Evolutionary conservation across 2,113 vertebrate species (phyloP).

Genomic region (Brachirus orientalis): DNA sequence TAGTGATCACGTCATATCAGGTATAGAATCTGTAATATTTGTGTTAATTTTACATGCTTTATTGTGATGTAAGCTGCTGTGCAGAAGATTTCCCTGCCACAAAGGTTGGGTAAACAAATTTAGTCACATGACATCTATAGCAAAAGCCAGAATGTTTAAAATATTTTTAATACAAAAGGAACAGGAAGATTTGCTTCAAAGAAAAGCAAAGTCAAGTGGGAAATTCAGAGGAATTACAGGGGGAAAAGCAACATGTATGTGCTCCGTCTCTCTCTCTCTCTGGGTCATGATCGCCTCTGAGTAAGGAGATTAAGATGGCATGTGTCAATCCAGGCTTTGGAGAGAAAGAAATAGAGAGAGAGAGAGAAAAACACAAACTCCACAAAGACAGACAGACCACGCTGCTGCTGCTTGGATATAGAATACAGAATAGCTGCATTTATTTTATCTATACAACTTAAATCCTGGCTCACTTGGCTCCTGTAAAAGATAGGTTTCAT

Average conservation of each 20-base stretch:
- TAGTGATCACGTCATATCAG: too few relatives aligned
- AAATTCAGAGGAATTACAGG: neutral
- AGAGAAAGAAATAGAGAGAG: conserved; percentile 67
- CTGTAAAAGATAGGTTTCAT: conserved; percentile 44
- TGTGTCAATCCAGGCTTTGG: conserved; percentile 90
- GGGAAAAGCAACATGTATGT: conserved; percentile 15
- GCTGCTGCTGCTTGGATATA: conserved; percentile 18
- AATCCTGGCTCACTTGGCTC: conserved; percentile 27
- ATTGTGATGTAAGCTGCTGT: too few relatives aligned
- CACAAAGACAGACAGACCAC: conserved; percentile 61
- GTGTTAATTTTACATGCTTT: too few relatives aligned
- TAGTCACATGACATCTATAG: too few relatives aligned
- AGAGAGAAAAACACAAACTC: conserved; percentile 73
- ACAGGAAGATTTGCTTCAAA: too few relatives aligned
- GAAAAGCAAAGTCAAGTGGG: conserved; percentile 17
- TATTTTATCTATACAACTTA: conserved; percentile 35
- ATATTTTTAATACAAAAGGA: too few relatives aligned
- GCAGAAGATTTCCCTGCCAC: too few relatives aligned
- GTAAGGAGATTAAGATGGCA: conserved; percentile 90
- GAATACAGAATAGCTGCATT: conserved; percentile 44
- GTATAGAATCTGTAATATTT: too few relatives aligned
- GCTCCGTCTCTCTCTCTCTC: conserved; percentile 23
- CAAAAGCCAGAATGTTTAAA: too few relatives aligned
- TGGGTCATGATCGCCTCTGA: conserved; percentile 80
- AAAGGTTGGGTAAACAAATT: too few relatives aligned